These are phyloP conservation scores for Phragmatobia fuliginosa DNA, from an alignment of 2,888 invertebrate species.

Conservation along the genomic window DNA sequence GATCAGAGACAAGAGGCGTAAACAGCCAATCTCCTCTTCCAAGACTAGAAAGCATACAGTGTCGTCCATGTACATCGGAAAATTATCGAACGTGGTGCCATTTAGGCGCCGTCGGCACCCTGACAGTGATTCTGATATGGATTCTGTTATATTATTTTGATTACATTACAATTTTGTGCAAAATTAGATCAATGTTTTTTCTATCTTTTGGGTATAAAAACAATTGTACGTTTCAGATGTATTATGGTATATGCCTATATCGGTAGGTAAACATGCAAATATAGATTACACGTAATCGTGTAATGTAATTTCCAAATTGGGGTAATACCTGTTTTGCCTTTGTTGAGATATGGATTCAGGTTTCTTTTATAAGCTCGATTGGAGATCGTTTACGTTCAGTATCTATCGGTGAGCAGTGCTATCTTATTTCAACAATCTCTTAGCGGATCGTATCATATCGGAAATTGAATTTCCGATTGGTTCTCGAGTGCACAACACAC, in stretches of 20 bases:
- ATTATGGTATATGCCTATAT: no score
- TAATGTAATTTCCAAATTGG: background rate
- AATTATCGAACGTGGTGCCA: constrained; percentile 55
- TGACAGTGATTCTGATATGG: constrained; percentile 45
- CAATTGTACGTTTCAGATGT: background rate
- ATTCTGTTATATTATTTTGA: constrained; percentile 25
- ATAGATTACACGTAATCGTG: background rate
- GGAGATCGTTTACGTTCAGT: constrained; percentile 51
- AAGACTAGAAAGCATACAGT: constrained; percentile 33
- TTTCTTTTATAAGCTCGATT: constrained; percentile 47
- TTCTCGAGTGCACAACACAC: constrained; percentile 67
- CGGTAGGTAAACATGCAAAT: no score
- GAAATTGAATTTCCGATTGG: constrained; percentile 84
- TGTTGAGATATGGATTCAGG: constrained; percentile 21
- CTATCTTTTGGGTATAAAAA: background rate
- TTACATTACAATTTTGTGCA: constrained; percentile 26
- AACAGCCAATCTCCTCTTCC: constrained; percentile 50
- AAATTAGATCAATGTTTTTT: background rate
- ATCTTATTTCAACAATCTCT: constrained; percentile 77
- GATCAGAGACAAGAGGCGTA: constrained; percentile 22
- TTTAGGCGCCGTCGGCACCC: constrained; percentile 30
- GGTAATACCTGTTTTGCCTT: background rate
- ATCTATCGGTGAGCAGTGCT: constrained; percentile 56
- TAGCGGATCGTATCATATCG: constrained; percentile 80
- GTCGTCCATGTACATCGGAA: constrained; percentile 53